Evolutionary conservation across 2,113 vertebrate genomes (phyloP).

Genomic region (Charadrius vociferus): DNA sequence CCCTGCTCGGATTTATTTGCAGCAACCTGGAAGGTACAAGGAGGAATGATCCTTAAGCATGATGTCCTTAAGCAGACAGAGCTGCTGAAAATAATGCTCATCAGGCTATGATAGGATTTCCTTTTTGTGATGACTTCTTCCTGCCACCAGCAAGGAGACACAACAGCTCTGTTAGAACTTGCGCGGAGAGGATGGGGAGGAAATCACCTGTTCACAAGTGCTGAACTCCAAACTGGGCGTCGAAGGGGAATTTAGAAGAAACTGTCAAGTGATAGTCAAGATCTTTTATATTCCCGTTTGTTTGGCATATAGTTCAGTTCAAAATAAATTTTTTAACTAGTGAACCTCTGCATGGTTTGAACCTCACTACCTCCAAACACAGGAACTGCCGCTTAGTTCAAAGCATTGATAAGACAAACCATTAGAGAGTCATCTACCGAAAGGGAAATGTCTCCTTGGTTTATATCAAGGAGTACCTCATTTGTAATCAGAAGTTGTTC

Average conservation of each 20-base stretch:
- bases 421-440: background rate
- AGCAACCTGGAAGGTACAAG: background rate
- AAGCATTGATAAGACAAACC: background rate
- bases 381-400: background rate
- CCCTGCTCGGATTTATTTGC: background rate
- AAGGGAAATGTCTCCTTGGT: background rate
- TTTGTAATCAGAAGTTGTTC: background rate
- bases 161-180: background rate
- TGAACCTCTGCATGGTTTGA: background rate
- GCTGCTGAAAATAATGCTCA: background rate
- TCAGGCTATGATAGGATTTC: background rate
- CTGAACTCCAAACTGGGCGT: background rate
- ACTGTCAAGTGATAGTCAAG: background rate
- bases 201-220: background rate
- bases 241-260: background rate
- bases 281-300: background rate
- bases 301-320: background rate
- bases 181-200: background rate
- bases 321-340: background rate
- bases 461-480: background rate
- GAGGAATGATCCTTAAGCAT: too few species aligned
- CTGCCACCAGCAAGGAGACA: background rate
- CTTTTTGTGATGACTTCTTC: constrained; percentile 1
- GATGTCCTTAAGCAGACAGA: background rate
- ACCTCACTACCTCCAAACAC: background rate